Base-by-base conservation (phyloP, 1,140 invertebrate genomes). In the Drosophila malerkotliana region DNA sequence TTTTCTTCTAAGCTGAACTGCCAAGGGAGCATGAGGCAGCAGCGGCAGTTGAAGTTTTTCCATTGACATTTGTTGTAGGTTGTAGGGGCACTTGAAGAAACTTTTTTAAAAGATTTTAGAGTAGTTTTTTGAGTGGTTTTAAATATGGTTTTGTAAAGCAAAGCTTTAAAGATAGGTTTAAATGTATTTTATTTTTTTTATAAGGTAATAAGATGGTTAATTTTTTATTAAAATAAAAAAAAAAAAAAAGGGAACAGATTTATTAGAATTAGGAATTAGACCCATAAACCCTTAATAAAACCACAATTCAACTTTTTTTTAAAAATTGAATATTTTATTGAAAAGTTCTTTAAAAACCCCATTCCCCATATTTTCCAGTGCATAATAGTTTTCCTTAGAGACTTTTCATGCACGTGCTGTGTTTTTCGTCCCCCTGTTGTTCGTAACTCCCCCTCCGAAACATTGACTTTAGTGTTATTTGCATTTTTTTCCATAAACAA, bases 401-500 rank as follows among this genome's bases (percentile, higher is more conserved):
- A 14, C 3, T 55, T 54, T 56, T 39, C 67, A 62, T 79, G 76
- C 79, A 83, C 79, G 79, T 85, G 81, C 71, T 84, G 45, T 49
- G 49, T 41, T 49, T 67, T 60, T 48, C 54, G 52, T 39, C 44
- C 66, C 57, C 26, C 34, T 18, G 21, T 21, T n/a, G 32, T 15
- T 37, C 9, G 8, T 3, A 21, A 47, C 53, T 34, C 53, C 58
- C 15, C 15, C 34, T 18, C 26, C 24, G 34, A 37, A 45, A 18
- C 34, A 44, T 39, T 41, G 75, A 73, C 37, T 73, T 57, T 56
- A 55, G 32, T 55, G 61, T 56, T 79, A 78, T 87, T 87, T 87
- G 82, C 83, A 88, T 88, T 79, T 83, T 34, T 34, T 60, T 72
- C 60, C 80, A 84, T 84, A 83, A 83, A 58, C 72, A 67, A 80